These are phyloP conservation scores for Drosophila suzukii DNA, from an alignment of 1,140 invertebrate species.

Conservation along the genomic window DNA sequence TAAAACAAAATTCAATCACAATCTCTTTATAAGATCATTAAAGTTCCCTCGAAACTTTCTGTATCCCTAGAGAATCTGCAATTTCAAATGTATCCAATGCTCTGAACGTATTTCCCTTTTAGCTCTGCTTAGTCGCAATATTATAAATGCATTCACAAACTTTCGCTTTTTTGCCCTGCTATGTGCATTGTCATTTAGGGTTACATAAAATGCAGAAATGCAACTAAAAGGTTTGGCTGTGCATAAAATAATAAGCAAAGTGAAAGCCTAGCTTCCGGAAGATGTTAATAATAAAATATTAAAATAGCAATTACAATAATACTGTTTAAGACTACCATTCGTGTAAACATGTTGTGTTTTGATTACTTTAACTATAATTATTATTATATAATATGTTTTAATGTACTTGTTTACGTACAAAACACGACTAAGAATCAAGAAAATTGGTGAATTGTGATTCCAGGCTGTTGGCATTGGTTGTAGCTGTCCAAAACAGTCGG, in stretches of 20 bases:
- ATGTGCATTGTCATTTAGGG: slow-evolving; percentile 3
- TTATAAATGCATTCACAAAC: slow-evolving; percentile 4
- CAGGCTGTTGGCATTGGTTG: too few species aligned
- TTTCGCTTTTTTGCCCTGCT: slow-evolving; percentile 8
- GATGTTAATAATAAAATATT: not conserved
- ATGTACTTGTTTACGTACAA: too few species aligned
- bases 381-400: too few species aligned
- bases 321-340: too few species aligned
- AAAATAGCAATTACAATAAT: not conserved
- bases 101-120: not conserved
- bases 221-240: not conserved
- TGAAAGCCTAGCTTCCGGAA: slow-evolving; percentile 7
- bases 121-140: not conserved
- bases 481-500: too few species aligned
- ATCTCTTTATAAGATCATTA: too few species aligned
- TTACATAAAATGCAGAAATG: slow-evolving; percentile 13
- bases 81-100: not conserved
- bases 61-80: not conserved
- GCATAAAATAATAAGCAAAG: slow-evolving; percentile 8
- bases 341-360: too few species aligned
- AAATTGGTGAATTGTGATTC: too few species aligned
- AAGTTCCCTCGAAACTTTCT: too few species aligned
- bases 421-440: too few species aligned
- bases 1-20: too few species aligned
- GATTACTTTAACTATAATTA: not conserved